Base-by-base conservation (phyloP, 2,797 vertebrate genomes). In the Coilia nasus region DNA sequence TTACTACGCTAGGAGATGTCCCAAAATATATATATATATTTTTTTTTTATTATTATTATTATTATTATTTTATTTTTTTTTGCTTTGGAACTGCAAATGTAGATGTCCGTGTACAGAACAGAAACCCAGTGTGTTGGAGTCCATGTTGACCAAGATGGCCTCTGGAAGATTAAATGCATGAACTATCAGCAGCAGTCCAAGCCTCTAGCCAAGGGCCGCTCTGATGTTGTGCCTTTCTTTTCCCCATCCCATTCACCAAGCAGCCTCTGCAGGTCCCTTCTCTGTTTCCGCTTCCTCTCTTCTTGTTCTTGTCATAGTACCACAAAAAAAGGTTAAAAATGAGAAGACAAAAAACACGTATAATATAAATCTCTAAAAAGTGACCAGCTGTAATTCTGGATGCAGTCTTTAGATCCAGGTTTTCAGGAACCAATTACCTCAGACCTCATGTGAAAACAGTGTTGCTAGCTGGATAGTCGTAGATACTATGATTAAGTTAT, bases 341-440 rank as follows among this genome's bases (percentile, higher is more conserved):
- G 28, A 82, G 57, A 84, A 88, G 88, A 82, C 85, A 57, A 47
- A 81, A 81, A 86, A 85, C 83, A 85, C 78, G 88, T 87, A 85
- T 87, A 83, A 90, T 84, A 87, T 83, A 87, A 87, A 88, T 85
- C 87, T 86, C 71, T 87, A 90, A 89, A 89, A 88, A 90, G 91
- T 91, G 91, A 91, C 93, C 91, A 93, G 90, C 90, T 93, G 88
- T 94, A 85, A 91, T 91, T 94, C 95, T 94, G 95, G 95, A 93
- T 94, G 92, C 94, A 92, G 92, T 93, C 89, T 93, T 93, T 92
- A 91, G 92, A 93, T 96, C 95, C 96, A 95, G 95, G 92, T 94
- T 94, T 95, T 95, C 95, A 96, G 94, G 94, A 97, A 97, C 95
- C 93, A 94, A 90, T 97, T 96, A 97, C 97, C 97, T 98, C 97